phyloP scores from a whole-genome alignment of 2,113 vertebrate species.

The Caretta caretta region DNA sequence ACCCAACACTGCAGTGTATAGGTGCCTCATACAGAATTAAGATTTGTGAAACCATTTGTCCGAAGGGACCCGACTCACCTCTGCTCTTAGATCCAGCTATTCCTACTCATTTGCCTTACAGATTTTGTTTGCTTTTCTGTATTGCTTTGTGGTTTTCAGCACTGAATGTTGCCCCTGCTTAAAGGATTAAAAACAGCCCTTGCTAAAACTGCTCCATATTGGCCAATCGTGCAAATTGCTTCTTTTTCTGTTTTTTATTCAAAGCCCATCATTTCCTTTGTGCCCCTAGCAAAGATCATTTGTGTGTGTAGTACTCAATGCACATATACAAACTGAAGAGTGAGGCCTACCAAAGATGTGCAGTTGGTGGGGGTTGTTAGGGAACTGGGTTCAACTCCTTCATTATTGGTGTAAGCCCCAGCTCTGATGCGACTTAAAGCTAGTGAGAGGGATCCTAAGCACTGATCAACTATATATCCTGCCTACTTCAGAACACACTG shows the following conservation, averaged over 20 bases:
- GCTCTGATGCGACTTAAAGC: neutral
- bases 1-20: neutral
- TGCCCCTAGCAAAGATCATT: neutral
- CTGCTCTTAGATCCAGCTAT: neutral
- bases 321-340: neutral
- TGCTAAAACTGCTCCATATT: neutral
- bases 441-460: neutral
- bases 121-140: neutral
- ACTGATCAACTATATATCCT: neutral
- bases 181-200: neutral
- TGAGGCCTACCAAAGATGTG: neutral
- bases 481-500: neutral
- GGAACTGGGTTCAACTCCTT: neutral
- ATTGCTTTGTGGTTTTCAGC: neutral
- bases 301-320: neutral
- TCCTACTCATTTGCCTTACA: neutral
- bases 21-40: neutral
- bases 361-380: neutral
- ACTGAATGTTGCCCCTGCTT: neutral
- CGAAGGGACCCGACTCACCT: neutral
- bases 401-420: neutral
- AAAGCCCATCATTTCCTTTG: neutral
- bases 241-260: neutral
- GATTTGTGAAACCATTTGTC: neutral
- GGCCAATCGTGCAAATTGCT: neutral